Base-by-base conservation (phyloP, 1,140 invertebrate genomes). In the Anastrepha ludens region DNA sequence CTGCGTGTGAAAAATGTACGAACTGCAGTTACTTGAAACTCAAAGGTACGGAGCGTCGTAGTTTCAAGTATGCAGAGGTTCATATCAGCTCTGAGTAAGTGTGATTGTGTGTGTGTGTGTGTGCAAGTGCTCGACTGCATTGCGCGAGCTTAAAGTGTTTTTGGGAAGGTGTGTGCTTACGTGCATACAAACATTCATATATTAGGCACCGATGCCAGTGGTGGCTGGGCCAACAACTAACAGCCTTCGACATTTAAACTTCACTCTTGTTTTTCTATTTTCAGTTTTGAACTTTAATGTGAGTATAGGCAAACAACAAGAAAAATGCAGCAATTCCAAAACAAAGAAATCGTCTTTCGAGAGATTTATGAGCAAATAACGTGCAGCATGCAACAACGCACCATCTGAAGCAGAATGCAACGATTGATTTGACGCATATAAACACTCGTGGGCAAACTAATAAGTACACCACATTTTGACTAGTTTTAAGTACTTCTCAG, bases 331-430 rank as follows among this genome's bases (percentile, higher is more conserved):
- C n/a, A 67, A 67, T 39, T 11, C 13, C 0, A 50, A 39, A 41
- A 50, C 47, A 78, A 55, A 50, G 11, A n/a, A 62, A 62, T 17
- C 15, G 44, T 11, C 17, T 81, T 81, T 50, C 2, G 7, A 2
- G 47, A 55, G 74, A 81, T 81, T 81, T 81, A 81, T 81, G n/a
- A n/a, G 47, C 47, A 81, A 29, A 81, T 50, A n/a, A 81, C 74
- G 74, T 81, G 74, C 44, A 55, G 74, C 74, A 81, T 55, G 44
- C 50, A 58, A 81, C 47, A 50, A 74, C 39, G 67, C 67, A 74
- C 29, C 13, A n/a, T 47, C 67, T 55, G 9, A 55, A 55, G 50
- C 50, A 55, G 50, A 55, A 55, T 55, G 50, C 50, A 55, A 55
- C 50, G 5, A 55, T 55, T 55, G 50, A 7, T 55, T 55, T 55